Conservation (phyloP, 2,113 vertebrate species). For the Plestiodon gilberti region DNA sequence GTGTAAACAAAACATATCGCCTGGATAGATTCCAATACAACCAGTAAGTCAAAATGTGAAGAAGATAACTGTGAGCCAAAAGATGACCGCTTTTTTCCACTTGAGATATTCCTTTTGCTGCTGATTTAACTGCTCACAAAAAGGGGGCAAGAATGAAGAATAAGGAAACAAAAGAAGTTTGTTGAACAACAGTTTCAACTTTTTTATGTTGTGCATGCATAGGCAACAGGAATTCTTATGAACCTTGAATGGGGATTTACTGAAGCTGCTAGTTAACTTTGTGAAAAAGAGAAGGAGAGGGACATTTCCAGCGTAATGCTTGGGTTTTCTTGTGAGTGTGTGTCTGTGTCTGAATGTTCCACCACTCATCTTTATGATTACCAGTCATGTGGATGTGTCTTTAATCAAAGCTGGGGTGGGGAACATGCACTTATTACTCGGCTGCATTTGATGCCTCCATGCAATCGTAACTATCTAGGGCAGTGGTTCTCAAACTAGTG, state of each 20-base stretch:
- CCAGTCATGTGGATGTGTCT: not conserved
- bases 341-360: not conserved
- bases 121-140: not conserved
- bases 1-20: not conserved
- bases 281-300: not conserved
- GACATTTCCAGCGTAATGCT: not conserved
- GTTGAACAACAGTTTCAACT: not conserved
- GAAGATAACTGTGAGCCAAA: not conserved
- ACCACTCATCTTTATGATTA: not conserved
- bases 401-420: not conserved
- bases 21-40: not conserved
- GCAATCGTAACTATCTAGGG: not conserved
- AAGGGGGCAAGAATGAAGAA: not conserved
- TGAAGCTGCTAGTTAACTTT: conserved; percentile 10
- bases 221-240: not conserved
- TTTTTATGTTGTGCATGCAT: not conserved
- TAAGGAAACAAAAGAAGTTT: too few relatives aligned
- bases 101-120: not conserved
- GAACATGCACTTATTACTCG: not conserved
- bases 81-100: not conserved
- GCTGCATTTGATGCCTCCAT: not conserved
- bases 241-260: conserved; percentile 3
- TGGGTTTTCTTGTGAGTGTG: not conserved
- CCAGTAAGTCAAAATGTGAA: not conserved
- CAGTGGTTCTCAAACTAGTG: too few relatives aligned